Evolutionary conservation across 2,797 vertebrate species (phyloP), one percentile per base, ranked within the genome.

Genomic region (Platyrinchus mystaceus): DNA sequence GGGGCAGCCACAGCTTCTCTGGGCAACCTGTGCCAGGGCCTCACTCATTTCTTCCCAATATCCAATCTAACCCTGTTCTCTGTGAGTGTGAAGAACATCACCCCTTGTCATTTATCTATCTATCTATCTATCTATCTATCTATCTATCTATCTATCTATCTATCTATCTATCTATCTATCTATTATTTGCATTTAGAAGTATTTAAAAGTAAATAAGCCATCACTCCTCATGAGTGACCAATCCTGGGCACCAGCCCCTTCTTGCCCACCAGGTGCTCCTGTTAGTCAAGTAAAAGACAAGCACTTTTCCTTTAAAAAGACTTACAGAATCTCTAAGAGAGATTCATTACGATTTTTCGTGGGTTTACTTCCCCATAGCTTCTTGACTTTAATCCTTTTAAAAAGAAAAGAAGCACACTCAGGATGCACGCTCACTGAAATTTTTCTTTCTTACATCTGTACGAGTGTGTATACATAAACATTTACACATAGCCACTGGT

Each of bases 381-480:
- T 75, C 59, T 26, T 55, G 3, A 32, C 34, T 34, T 46, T 7
- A 26, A 32, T 62, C 22, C 21, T 20, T 55, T 53, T 10, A 55
- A 32, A 24, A 36, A 64, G n/a, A 32, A 85, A 68, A 41, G 39
- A 63, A 62, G 32, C 27, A 49, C 6, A 3, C 3, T 23, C 18
- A 30, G 52, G 34, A 62, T 11, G 17, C 36, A 22, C 0, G 0
- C 17, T 53, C 23, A 21, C 50, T 36, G 18, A 4, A 27, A 6
- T 7, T 24, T 23, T 82, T 56, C 30, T 46, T 66, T 17, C 24
- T 66, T 17, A 14, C 12, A 3, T 2, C 12, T 0, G 0, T 4
- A 20, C 4, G 26, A 2, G 0, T 6, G 6, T 10, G 1, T 12
- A 3, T 10, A 37, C 3, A 3, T 2, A 32, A 50, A 43, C 2